A percentile compares a stretch with the other conserved stretches of the same genome.
phyloP scores from a whole-genome alignment of 2,797 vertebrate species.

The Eidolon dupreanum region DNA sequence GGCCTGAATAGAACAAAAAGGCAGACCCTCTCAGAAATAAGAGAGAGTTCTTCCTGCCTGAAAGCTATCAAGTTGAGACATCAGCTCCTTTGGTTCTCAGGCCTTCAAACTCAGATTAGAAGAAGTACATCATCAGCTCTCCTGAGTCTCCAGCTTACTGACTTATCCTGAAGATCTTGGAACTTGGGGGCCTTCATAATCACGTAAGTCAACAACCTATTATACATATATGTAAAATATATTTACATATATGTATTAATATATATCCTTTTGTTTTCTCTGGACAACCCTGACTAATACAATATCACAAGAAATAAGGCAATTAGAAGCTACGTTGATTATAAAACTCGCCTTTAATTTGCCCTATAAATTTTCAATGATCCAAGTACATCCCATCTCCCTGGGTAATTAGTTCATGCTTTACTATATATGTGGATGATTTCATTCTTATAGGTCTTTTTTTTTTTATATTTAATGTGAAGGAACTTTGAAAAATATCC shows the following conservation, averaged over 20 bases:
- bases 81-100: background rate
- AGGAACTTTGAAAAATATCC: background rate
- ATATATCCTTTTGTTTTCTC: background rate
- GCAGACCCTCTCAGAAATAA: background rate
- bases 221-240: too few species aligned
- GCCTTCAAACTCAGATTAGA: background rate
- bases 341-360: background rate
- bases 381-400: background rate
- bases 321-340: background rate
- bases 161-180: background rate
- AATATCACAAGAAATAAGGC: background rate
- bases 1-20: background rate
- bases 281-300: background rate
- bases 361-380: background rate
- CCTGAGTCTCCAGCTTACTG: background rate
- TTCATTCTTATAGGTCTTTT: background rate
- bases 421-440: background rate
- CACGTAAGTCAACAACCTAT: background rate
- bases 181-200: background rate
- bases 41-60: background rate
- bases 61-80: too few species aligned
- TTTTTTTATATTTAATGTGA: slow-evolving; percentile 18
- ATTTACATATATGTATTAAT: too few species aligned
- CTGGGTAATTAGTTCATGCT: background rate
- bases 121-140: background rate